Conservation (phyloP, 2,113 vertebrate genomes). For the Plestiodon gilberti region DNA sequence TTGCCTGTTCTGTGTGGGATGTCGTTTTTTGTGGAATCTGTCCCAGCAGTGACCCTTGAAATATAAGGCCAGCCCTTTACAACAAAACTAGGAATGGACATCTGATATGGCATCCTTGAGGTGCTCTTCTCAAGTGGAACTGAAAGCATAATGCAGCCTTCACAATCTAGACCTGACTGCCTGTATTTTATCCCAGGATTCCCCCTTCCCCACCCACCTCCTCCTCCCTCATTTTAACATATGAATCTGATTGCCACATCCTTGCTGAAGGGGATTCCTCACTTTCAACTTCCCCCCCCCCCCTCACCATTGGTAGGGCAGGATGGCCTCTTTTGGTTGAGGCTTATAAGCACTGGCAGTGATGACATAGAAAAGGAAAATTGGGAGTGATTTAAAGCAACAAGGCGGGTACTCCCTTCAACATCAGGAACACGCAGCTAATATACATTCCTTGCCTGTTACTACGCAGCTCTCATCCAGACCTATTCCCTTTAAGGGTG, state of each 20-base stretch:
- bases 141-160: not conserved
- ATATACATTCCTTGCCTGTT: constrained; percentile 10
- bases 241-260: constrained; percentile 65
- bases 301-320: constrained; percentile 31
- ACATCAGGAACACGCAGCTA: constrained; percentile 14
- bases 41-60: not conserved
- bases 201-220: constrained; percentile 25
- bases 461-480: not conserved
- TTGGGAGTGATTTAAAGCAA: constrained; percentile 55
- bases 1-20: not conserved
- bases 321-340: constrained; percentile 68
- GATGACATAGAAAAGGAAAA: constrained; percentile 71
- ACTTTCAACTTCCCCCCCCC: constrained; percentile 38
- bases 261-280: constrained; percentile 72
- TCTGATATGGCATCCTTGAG: not conserved
- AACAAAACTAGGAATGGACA: not conserved
- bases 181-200: constrained; percentile 18
- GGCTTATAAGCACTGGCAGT: constrained; percentile 64
- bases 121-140: not conserved
- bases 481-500: not conserved
- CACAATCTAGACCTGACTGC: constrained; percentile 34
- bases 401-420: constrained; percentile 40
- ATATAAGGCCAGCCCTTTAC: not conserved
- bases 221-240: not conserved
- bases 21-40: not conserved